Evolutionary conservation across 2,113 vertebrate genomes (phyloP).

Genomic region (Microtus oregoni): DNA sequence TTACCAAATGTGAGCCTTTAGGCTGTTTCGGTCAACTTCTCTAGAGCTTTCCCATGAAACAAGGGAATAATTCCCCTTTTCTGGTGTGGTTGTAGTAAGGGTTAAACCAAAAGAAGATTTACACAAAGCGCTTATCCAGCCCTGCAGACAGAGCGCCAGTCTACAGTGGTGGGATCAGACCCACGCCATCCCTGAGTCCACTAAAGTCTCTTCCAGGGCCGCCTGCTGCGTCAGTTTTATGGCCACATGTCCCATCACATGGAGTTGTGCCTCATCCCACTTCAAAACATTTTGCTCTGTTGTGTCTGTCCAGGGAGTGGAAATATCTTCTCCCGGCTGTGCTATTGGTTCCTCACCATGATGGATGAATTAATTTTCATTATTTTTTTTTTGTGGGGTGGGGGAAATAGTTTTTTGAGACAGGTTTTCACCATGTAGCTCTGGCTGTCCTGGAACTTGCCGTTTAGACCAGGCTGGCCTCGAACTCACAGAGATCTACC

Average conservation of each 20-base stretch:
- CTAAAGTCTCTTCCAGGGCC: neutral
- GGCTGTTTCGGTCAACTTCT: slow-evolving; percentile 1
- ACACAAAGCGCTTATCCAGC: too few species aligned
- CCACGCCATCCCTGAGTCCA: neutral
- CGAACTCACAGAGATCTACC: too few species aligned
- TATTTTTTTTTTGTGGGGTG: neutral
- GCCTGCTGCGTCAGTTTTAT: neutral
- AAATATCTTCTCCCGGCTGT: accelerated
- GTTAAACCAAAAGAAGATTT: neutral
- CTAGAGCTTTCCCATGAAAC: slow-evolving; percentile 29
- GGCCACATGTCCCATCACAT: neutral
- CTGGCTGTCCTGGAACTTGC: neutral
- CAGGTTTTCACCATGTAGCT: neutral
- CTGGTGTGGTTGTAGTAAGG: neutral
- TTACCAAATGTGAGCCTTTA: neutral
- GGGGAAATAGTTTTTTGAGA: neutral
- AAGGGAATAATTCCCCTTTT: slow-evolving; percentile 32
- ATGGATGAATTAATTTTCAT: neutral
- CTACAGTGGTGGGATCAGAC: neutral
- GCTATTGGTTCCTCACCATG: neutral
- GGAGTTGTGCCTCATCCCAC: neutral
- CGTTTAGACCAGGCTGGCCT: neutral
- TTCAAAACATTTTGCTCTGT: neutral
- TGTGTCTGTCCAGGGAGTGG: neutral
- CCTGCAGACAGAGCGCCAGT: neutral